phyloP scores from a whole-genome alignment of 2,797 vertebrate genomes.

The Morus bassanus region DNA sequence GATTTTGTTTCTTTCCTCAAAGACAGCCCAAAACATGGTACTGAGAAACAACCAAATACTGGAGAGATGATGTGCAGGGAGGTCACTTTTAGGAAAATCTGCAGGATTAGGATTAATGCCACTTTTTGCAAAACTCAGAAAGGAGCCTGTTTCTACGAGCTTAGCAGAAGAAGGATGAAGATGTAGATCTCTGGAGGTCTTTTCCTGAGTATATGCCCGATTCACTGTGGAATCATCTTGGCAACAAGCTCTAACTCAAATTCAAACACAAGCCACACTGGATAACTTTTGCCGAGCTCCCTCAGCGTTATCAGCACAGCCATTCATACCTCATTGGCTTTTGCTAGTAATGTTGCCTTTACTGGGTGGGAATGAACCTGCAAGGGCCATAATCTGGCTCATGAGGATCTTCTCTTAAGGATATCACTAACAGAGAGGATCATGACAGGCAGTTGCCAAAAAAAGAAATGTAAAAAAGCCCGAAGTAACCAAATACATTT shows the following conservation, averaged over 20 bases:
- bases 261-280: not conserved
- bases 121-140: not conserved
- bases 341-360: not conserved
- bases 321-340: slow-evolving; percentile 25
- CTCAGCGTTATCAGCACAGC: not conserved
- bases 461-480: not conserved
- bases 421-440: not conserved
- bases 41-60: not conserved
- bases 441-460: not conserved
- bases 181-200: not conserved
- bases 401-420: not conserved
- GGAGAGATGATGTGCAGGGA: not conserved
- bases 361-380: not conserved
- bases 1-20: slow-evolving; percentile 16
- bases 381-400: not conserved
- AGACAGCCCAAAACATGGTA: not conserved
- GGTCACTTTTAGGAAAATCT: not conserved
- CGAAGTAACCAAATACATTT: not conserved
- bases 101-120: not conserved
- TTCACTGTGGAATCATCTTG: slow-evolving; percentile 15
- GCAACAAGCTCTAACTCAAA: not conserved
- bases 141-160: not conserved
- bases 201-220: not conserved
- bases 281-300: slow-evolving; percentile 16
- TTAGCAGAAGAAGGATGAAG: not conserved